Conservation (phyloP, 2,797 vertebrate species). For the Thunnus albacares region DNA sequence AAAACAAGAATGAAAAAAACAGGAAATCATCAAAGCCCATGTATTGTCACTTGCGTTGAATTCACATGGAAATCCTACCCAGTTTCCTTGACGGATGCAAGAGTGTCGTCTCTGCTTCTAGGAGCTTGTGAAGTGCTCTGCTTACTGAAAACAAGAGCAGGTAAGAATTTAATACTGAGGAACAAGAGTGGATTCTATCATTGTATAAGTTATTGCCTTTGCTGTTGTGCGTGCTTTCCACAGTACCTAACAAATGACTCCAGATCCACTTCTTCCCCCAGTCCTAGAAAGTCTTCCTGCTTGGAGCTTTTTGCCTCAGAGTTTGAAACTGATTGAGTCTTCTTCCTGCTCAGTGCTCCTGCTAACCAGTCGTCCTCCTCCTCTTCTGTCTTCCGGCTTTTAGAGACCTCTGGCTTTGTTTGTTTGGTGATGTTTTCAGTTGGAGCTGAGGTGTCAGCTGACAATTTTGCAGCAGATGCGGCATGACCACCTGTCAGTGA, state of each 20-base stretch:
- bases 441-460: constrained; percentile 25
- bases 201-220: background rate
- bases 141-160: constrained; percentile 74
- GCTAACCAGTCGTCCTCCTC: constrained; percentile 88
- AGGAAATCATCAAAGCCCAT: background rate
- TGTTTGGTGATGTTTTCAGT: constrained; percentile 38
- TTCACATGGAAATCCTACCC: constrained; percentile 72
- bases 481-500: constrained; percentile 40
- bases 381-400: constrained; percentile 48
- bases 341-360: constrained; percentile 86
- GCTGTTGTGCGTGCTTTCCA: background rate
- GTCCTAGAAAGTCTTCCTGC: constrained; percentile 49
- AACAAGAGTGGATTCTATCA: background rate
- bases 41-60: background rate
- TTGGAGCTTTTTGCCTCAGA: constrained; percentile 65
- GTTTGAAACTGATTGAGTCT: constrained; percentile 60
- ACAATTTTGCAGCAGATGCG: constrained; percentile 46
- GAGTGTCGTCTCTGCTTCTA: constrained; percentile 50
- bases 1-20: constrained; percentile 1
- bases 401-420: constrained; percentile 49
- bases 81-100: constrained; percentile 26
- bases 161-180: background rate
- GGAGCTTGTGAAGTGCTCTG: constrained; percentile 40
- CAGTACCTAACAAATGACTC: constrained; percentile 69
- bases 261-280: constrained; percentile 46